These are phyloP conservation scores for Trissolcus brochymenae DNA, from an alignment of 2,888 invertebrate genomes.

Conservation along the genomic window DNA sequence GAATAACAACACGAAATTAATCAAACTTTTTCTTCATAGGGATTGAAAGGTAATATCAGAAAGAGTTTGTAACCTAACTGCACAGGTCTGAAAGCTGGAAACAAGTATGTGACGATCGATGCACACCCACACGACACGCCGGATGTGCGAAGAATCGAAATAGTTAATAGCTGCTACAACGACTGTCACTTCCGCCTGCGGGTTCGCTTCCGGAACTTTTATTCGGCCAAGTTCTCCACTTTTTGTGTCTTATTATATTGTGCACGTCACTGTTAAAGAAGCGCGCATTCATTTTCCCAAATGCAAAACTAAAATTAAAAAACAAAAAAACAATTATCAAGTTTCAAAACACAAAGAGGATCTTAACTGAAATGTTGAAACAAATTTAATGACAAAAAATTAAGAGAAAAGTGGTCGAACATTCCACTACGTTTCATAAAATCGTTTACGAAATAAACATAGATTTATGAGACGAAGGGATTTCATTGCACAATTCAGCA, in stretches of 20 bases:
- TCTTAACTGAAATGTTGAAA: too few species aligned
- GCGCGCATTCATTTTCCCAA: not conserved
- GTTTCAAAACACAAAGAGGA: too few species aligned
- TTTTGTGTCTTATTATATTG: slow-evolving; percentile 1
- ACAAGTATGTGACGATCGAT: slow-evolving; percentile 41
- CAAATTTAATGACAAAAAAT: too few species aligned
- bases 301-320: too few species aligned
- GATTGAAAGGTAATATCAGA: not conserved
- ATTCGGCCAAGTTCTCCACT: slow-evolving; percentile 57
- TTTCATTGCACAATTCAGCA: too few species aligned
- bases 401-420: too few species aligned
- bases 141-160: slow-evolving; percentile 62
- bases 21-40: not conserved
- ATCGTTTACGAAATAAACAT: too few species aligned
- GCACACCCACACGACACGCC: slow-evolving; percentile 58
- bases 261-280: slow-evolving; percentile 17
- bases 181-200: slow-evolving; percentile 66
- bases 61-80: not conserved
- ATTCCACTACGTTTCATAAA: too few species aligned
- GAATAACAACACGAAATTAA: not conserved
- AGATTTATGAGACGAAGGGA: not conserved
- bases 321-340: too few species aligned
- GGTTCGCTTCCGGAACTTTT: slow-evolving; percentile 61
- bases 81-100: slow-evolving; percentile 10
- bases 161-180: slow-evolving; percentile 66